Evolutionary conservation across 1,140 invertebrate species (phyloP), one percentile per base, ranked within the genome.

Genomic region (Marisa cornuarietis): DNA sequence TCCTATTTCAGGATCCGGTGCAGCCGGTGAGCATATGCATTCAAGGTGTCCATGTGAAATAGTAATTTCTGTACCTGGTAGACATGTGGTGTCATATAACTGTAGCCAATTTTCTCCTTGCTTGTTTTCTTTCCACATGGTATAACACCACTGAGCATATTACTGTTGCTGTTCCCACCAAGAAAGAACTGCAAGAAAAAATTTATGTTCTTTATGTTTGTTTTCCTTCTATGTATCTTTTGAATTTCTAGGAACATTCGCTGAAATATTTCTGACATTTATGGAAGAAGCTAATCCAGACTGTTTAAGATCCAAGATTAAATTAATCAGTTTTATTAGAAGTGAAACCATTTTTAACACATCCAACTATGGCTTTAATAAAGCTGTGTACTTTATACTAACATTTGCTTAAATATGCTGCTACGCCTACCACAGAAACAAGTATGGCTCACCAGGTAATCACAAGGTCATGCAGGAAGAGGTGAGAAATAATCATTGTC

Each of bases 401-500:
- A n/a, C n/a, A 6, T 42, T 2, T 10, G 18, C 20, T 5, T 1
- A 10, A 11, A 22, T 14, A 49, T 42, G 24, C 11, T 26, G 5
- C 7, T 42, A 51, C 22, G n/a, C 1, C n/a, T 16, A 66, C 61
- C 24, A 68, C 8, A 69, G 22, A 42, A 54, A 22, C 26, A 51
- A 31, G 42, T 51, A 51, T 20, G 26, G 63, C 83, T 78, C 68
- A 83, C 83, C 78, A 71, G n/a, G 80, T 78, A 10, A 77, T 61
- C 13, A 74, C 75, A 8, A 84, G 62, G 58, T 84, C 98, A 84
- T 95, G 92, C 86, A 99, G 98, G 65, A 99, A 91, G 86, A 97
- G 96, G 79, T 98, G 95, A 1, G 97, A 98, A 5, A 94, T 95
- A 76, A 98, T 89, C 90, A 96, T 98, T 0, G 97, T 96, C 76